Conservation (phyloP, 2,888 invertebrate species). For the Trisateles emortualis region DNA sequence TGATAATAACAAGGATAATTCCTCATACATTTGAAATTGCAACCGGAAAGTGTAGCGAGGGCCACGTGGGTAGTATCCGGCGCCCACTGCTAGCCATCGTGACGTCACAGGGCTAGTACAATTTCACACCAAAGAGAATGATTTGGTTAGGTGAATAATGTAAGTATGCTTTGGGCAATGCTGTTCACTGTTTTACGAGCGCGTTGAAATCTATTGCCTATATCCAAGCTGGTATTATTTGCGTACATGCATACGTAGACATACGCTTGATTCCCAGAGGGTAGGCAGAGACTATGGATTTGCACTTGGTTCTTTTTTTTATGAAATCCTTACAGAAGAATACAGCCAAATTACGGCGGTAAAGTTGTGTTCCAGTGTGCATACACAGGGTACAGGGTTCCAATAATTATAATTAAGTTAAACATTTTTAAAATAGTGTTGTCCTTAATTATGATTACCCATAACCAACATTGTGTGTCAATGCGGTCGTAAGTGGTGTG, state of each 20-base stretch:
- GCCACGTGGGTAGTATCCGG: slow-evolving; percentile 40
- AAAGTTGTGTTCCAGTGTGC: too few relatives aligned
- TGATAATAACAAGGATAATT: slow-evolving; percentile 25
- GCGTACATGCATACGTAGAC: background rate
- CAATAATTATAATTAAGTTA: too few relatives aligned
- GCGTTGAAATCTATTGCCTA: slow-evolving; percentile 11
- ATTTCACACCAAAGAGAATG: slow-evolving; percentile 37
- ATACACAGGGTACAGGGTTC: too few relatives aligned
- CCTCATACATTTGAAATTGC: slow-evolving; percentile 28
- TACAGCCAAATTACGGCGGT: too few relatives aligned
- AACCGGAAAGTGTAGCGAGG: slow-evolving; percentile 34
- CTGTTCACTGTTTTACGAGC: background rate
- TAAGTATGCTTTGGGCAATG: slow-evolving; percentile 15
- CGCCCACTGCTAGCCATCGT: slow-evolving; percentile 34
- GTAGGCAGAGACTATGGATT: too few relatives aligned
- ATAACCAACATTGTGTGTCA: too few relatives aligned
- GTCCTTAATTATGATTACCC: too few relatives aligned
- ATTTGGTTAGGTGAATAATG: slow-evolving; percentile 29
- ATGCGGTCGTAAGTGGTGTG: too few relatives aligned
- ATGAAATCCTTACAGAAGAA: too few relatives aligned
- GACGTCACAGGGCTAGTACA: slow-evolving; percentile 30
- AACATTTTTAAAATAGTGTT: too few relatives aligned
- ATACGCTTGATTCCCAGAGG: too few relatives aligned
- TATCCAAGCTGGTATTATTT: background rate
- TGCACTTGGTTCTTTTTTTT: too few relatives aligned